phyloP scores from a whole-genome alignment of 2,113 vertebrate genomes.

The Picathartes gymnocephalus region DNA sequence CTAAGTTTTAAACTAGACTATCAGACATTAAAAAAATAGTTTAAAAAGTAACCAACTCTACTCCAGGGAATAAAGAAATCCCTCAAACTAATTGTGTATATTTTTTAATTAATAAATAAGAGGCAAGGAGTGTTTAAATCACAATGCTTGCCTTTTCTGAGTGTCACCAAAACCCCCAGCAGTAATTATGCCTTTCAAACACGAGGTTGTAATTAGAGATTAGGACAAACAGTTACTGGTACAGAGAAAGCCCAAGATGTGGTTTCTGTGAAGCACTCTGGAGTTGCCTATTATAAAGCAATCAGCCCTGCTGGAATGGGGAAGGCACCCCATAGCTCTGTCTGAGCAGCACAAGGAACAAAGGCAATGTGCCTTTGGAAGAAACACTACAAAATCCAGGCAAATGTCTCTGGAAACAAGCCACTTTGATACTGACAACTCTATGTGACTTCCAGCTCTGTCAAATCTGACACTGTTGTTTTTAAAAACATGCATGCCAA shows the following conservation, averaged over 20 bases:
- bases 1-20: background rate
- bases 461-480: background rate
- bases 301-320: background rate
- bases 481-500: background rate
- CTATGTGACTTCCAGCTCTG: background rate
- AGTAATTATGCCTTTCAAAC: background rate
- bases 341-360: background rate
- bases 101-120: background rate
- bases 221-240: background rate
- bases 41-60: background rate
- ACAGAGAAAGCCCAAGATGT: background rate
- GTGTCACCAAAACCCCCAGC: background rate
- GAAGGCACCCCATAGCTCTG: background rate
- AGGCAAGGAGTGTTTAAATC: background rate
- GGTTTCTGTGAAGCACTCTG: background rate
- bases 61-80: background rate
- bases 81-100: background rate
- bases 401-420: background rate
- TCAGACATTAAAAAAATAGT: background rate
- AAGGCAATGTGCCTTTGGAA: background rate
- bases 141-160: background rate
- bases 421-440: background rate
- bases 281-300: background rate
- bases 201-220: conserved; percentile 7
- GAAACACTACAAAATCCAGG: background rate